These are phyloP conservation scores for Galeopsomyia nigrocyanea DNA, from an alignment of 2,888 invertebrate genomes.

Conservation along the genomic window DNA sequence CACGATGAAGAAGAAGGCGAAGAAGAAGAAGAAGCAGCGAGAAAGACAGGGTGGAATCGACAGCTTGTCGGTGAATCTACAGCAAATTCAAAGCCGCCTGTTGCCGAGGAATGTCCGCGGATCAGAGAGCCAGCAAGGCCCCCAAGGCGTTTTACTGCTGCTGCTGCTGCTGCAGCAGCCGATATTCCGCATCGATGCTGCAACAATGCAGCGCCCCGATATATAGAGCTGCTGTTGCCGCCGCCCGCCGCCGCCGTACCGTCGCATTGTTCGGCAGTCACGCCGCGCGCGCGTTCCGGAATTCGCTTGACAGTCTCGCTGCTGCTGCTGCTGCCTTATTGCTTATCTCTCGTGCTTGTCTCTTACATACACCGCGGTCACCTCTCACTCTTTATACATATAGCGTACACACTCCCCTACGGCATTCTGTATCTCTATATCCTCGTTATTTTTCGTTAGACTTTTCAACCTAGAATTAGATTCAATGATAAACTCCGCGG, in stretches of 20 bases:
- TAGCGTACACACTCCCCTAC: too few relatives aligned
- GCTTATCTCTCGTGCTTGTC: conserved; percentile 24
- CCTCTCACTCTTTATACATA: too few relatives aligned
- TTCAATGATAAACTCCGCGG: background rate
- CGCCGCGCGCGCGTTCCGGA: conserved; percentile 38
- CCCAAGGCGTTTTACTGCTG: background rate
- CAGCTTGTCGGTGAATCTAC: conserved; percentile 23
- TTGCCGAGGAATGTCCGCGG: conserved; percentile 21
- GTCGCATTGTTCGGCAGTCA: conserved; percentile 41
- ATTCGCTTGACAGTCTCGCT: background rate
- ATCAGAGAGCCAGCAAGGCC: background rate
- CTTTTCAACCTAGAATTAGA: too few relatives aligned
- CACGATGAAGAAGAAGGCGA: background rate
- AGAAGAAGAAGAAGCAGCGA: conserved; percentile 4
- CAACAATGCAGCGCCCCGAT: conserved; percentile 46
- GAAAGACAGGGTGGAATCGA: conserved; percentile 12
- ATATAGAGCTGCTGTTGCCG: conserved; percentile 30
- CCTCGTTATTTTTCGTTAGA: too few relatives aligned
- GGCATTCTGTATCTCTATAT: too few relatives aligned
- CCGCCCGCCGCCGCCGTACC: conserved; percentile 33
- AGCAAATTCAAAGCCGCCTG: conserved; percentile 8
- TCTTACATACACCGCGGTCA: too few relatives aligned
- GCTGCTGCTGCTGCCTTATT: conserved; percentile 20
- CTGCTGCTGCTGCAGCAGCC: conserved; percentile 8
- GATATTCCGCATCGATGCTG: conserved; percentile 42